A percentile compares a stretch with the other conserved stretches of the same genome.
Conservation (phyloP, 1,140 invertebrate genomes). For the Micrasema longulum region DNA sequence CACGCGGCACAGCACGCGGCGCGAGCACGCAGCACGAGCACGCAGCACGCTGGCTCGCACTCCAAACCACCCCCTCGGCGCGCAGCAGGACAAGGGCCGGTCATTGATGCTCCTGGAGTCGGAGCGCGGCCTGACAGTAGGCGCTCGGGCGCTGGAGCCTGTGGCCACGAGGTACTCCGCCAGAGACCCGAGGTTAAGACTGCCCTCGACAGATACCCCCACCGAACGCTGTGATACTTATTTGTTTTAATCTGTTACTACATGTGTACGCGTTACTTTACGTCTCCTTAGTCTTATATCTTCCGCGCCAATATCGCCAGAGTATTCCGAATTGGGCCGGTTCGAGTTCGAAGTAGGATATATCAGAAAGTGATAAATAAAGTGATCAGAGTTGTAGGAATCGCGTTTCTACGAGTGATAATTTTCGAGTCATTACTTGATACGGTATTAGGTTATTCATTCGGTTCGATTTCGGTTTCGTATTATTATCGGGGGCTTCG, state of each 20-base stretch:
- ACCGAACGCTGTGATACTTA: conserved; percentile 31
- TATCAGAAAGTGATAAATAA: conserved; percentile 46
- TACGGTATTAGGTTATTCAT: conserved; percentile 40
- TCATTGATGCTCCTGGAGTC: conserved; percentile 64
- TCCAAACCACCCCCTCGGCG: conserved; percentile 5
- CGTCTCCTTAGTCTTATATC: conserved; percentile 18
- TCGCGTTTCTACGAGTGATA: conserved; percentile 44
- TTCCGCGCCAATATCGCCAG: conserved; percentile 21
- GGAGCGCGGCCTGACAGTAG: conserved; percentile 63
- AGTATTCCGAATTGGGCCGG: neutral
- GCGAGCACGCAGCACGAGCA: neutral
- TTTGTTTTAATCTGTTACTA: conserved; percentile 42
- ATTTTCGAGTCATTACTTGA: conserved; percentile 47
- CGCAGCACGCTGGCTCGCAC: conserved; percentile 26
- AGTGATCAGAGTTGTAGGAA: conserved; percentile 45
- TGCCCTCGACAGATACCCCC: conserved; percentile 21
- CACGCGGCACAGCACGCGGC: neutral
- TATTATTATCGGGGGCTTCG: neutral
- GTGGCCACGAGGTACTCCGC: conserved; percentile 64
- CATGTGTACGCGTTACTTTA: conserved; percentile 40
- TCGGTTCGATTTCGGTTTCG: conserved; percentile 29
- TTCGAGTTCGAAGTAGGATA: conserved; percentile 27
- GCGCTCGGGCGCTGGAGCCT: conserved; percentile 63
- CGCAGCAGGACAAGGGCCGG: conserved; percentile 41
- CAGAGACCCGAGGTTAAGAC: conserved; percentile 67